phyloP scores from a whole-genome alignment of 2,888 invertebrate species.

The Odiellus spinosus region DNA sequence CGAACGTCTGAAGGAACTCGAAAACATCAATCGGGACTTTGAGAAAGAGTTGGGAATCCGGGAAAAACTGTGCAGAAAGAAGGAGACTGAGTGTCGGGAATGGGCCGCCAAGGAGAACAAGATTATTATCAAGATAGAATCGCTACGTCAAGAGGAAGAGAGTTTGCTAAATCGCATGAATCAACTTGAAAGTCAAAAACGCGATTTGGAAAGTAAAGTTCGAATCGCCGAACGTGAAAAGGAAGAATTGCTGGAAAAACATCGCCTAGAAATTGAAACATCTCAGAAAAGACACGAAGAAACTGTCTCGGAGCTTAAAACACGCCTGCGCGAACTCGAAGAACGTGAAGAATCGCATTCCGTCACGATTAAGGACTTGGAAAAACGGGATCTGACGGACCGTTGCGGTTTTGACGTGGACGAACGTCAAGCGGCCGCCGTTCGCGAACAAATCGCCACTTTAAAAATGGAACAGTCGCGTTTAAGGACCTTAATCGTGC shows the following conservation, averaged over 20 bases:
- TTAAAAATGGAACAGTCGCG: neutral
- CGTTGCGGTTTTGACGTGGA: neutral
- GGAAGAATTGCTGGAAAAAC: neutral
- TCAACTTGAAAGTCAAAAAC: neutral
- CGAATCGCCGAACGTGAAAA: neutral
- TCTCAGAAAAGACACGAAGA: neutral
- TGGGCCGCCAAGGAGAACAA: conserved; percentile 11
- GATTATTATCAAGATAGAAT: conserved; percentile 8
- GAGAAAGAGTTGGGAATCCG: conserved; percentile 16
- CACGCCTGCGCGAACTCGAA: neutral
- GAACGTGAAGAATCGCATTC: neutral
- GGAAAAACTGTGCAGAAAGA: conserved; percentile 14
- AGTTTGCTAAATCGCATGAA: conserved; percentile 4
- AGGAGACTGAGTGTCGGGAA: conserved; percentile 11
- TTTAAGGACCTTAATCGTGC: neutral
- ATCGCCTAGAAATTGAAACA: neutral
- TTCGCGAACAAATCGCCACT: neutral
- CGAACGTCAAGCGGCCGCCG: neutral
- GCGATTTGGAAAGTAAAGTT: neutral
- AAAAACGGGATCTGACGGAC: neutral
- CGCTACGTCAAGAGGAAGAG: conserved; percentile 8
- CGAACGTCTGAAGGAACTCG: conserved; percentile 12
- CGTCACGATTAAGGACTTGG: neutral
- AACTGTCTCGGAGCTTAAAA: neutral
- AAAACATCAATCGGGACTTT: conserved; percentile 16